These are phyloP conservation scores for Vireo altiloquus DNA, from an alignment of 2,113 vertebrate genomes.

Conservation along the genomic window DNA sequence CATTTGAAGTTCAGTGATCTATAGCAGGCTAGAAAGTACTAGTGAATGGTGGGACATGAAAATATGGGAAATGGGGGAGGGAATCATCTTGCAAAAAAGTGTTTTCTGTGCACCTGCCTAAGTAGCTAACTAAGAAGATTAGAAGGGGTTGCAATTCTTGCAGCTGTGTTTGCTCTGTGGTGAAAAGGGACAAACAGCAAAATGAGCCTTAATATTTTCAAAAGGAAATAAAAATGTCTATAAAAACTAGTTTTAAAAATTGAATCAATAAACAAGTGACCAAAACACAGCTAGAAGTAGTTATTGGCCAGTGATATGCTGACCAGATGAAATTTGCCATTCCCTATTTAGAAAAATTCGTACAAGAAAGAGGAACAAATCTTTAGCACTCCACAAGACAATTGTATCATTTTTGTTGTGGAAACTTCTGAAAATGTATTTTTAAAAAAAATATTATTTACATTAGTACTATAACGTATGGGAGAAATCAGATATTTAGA, in stretches of 20 bases:
- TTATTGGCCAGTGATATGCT: not conserved
- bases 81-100: not conserved
- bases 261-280: not conserved
- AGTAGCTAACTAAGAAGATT: not conserved
- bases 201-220: not conserved
- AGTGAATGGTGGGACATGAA: not conserved
- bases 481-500: not conserved
- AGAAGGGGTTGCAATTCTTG: not conserved
- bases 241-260: not conserved
- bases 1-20: not conserved
- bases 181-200: not conserved
- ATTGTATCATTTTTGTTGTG: not conserved
- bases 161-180: not conserved
- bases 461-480: not conserved
- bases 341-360: not conserved
- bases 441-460: not conserved
- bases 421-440: not conserved
- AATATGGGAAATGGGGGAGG: not conserved
- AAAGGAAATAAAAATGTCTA: not conserved
- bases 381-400: not conserved
- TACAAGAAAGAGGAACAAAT: not conserved
- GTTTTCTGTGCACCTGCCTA: not conserved
- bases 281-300: not conserved
- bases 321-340: not conserved
- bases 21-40: not conserved